These are phyloP conservation scores for Sweltsa coloradensis DNA, from an alignment of 1,140 invertebrate genomes.

Conservation along the genomic window DNA sequence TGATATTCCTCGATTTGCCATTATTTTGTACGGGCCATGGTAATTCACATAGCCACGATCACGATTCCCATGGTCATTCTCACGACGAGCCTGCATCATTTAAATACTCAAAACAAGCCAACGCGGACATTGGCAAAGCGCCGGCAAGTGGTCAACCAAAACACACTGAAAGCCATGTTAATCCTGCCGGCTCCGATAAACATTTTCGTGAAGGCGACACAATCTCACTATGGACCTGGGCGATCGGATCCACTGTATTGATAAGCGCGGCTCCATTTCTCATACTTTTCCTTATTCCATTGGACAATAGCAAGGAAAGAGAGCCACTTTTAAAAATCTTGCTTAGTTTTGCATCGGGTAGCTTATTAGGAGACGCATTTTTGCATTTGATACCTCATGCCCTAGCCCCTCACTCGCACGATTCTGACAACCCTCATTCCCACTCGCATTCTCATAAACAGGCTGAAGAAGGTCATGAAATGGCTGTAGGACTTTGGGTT, in stretches of 20 bases:
- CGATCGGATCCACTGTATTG: conserved; percentile 80
- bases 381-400: conserved; percentile 94
- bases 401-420: conserved; percentile 46
- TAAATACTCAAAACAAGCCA: conserved; percentile 64
- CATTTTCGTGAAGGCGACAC: conserved; percentile 7
- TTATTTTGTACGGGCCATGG: conserved; percentile 28
- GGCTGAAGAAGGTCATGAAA: conserved; percentile 50
- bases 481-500: conserved; percentile 80
- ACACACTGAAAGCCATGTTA: conserved; percentile 9
- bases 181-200: conserved; percentile 11
- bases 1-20: conserved; percentile 33
- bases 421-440: conserved; percentile 35
- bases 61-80: conserved; percentile 28
- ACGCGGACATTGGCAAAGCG: too few species aligned
- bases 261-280: conserved; percentile 95
- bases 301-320: conserved; percentile 74
- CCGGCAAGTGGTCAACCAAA: too few species aligned
- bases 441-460: conserved; percentile 33
- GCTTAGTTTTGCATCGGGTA: conserved; percentile 89
- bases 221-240: conserved; percentile 56
- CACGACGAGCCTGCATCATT: conserved; percentile 47
- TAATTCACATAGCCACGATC: conserved; percentile 24
- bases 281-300: conserved; percentile 85
- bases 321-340: conserved; percentile 78
- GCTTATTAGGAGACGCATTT: conserved; percentile 87